Evolutionary conservation across 2,888 invertebrate genomes (phyloP).

Genomic region (Torymus texanus): DNA sequence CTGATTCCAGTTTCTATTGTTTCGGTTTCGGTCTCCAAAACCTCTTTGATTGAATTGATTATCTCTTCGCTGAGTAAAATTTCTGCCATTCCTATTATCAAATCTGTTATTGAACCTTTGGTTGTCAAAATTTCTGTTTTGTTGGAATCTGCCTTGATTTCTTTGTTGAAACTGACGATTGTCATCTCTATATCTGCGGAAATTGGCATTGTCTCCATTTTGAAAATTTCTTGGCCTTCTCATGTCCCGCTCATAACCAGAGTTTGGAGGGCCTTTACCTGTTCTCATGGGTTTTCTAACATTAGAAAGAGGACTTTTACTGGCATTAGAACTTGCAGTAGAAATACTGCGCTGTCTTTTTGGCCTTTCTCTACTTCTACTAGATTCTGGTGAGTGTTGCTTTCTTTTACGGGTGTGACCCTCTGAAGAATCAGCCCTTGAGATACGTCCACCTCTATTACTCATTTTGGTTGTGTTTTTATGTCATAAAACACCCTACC

Average conservation of each 20-base stretch:
- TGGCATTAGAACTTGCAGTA: slow-evolving; percentile 62
- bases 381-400: slow-evolving; percentile 59
- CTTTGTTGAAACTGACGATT: slow-evolving; percentile 50
- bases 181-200: slow-evolving; percentile 42
- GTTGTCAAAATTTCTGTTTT: slow-evolving; percentile 54
- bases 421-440: slow-evolving; percentile 59
- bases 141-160: slow-evolving; percentile 55
- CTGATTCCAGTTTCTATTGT: slow-evolving; percentile 54
- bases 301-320: slow-evolving; percentile 44
- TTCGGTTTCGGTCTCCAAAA: slow-evolving; percentile 57
- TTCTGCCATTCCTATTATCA: slow-evolving; percentile 58
- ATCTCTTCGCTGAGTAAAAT: slow-evolving; percentile 55
- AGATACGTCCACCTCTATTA: slow-evolving; percentile 59
- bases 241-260: slow-evolving; percentile 43
- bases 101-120: slow-evolving; percentile 57
- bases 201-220: slow-evolving; percentile 54
- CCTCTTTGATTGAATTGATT: slow-evolving; percentile 57
- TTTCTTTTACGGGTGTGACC: slow-evolving; percentile 58
- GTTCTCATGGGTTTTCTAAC: slow-evolving; percentile 34
- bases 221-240: slow-evolving; percentile 52
- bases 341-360: slow-evolving; percentile 62
- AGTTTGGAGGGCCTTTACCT: slow-evolving; percentile 32
- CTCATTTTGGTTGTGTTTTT: slow-evolving; percentile 60
- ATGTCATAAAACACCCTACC: slow-evolving; percentile 27
- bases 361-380: slow-evolving; percentile 56